Percentiles rank a stretch among this genome's conserved stretches.
These are phyloP conservation scores for Panulirus ornatus DNA, from an alignment of 1,140 invertebrate species.

Conservation along the genomic window DNA sequence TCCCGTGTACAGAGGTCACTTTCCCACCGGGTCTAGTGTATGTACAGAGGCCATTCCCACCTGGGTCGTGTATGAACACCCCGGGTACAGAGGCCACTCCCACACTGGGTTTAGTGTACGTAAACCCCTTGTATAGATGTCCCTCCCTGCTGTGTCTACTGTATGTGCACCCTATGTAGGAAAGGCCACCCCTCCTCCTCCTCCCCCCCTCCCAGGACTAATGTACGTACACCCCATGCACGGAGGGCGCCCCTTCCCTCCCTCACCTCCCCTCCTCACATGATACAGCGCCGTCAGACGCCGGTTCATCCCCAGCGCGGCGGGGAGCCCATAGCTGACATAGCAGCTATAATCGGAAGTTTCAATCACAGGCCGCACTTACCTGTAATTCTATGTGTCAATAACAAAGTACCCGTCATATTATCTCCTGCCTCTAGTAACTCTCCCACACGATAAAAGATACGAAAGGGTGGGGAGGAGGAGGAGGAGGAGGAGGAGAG, in stretches of 20 bases:
- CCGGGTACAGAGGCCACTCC: too few relatives aligned
- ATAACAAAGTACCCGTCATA: slow-evolving; percentile 67
- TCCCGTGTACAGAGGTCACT: not conserved
- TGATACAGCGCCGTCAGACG: slow-evolving; percentile 41
- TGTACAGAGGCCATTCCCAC: too few relatives aligned
- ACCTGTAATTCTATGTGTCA: slow-evolving; percentile 64
- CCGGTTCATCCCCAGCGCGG: slow-evolving; percentile 39
- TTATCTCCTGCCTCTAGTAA: slow-evolving; percentile 56
- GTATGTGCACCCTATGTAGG: not conserved
- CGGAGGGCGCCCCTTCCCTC: not conserved
- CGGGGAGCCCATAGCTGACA: slow-evolving; percentile 55
- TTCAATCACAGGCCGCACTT: slow-evolving; percentile 57
- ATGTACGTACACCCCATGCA: not conserved
- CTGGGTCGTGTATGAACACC: too few relatives aligned
- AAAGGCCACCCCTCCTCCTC: not conserved
- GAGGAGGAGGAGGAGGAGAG: not conserved
- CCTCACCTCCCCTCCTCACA: slow-evolving; percentile 9
- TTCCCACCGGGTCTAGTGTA: too few relatives aligned
- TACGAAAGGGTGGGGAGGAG: not conserved
- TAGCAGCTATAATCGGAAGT: slow-evolving; percentile 57
- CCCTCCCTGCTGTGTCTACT: not conserved
- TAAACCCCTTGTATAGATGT: too few relatives aligned
- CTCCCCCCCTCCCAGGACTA: not conserved
- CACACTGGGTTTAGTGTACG: too few relatives aligned
- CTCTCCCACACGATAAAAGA: slow-evolving; percentile 1